phyloP scores from a whole-genome alignment of 2,113 vertebrate genomes.

The Anguilla japonica region DNA sequence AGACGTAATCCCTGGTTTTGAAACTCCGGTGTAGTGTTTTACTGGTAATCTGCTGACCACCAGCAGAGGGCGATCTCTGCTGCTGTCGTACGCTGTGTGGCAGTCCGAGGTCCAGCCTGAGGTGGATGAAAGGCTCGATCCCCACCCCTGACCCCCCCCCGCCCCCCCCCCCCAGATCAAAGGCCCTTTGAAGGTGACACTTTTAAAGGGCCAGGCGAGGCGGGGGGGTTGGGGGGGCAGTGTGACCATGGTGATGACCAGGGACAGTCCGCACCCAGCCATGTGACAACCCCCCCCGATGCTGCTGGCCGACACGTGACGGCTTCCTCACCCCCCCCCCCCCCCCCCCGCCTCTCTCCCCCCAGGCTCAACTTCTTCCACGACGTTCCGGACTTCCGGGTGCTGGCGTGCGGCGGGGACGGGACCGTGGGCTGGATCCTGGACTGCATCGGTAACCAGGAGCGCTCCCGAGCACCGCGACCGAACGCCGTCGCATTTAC shows the following conservation, averaged over 20 bases:
- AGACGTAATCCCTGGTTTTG: no score
- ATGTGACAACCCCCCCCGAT: not conserved
- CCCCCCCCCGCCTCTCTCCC: constrained; percentile 28
- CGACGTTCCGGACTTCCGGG: constrained; percentile 79
- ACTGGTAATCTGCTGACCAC: not conserved
- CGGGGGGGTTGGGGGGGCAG: not conserved
- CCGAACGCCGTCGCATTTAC: not conserved
- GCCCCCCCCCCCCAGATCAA: constrained; percentile 39
- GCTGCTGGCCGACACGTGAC: not conserved
- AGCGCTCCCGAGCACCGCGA: not conserved
- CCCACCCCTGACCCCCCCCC: constrained; percentile 46
- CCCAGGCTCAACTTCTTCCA: constrained; percentile 84
- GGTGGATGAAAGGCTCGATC: constrained; percentile 54
- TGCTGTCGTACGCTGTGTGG: not conserved
- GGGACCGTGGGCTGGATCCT: constrained; percentile 93
- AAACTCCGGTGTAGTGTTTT: no score
- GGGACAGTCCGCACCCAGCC: not conserved
- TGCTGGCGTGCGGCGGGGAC: constrained; percentile 87
- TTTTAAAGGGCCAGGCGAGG: not conserved
- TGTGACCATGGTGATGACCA: not conserved
- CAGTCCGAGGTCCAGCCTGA: not conserved
- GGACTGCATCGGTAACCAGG: constrained; percentile 80
- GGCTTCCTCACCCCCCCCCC: constrained; percentile 25
- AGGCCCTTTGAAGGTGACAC: constrained; percentile 51
- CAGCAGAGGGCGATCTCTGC: constrained; percentile 37